Evolutionary conservation across 2,113 vertebrate species (phyloP).

Genomic region (Bucco capensis): DNA sequence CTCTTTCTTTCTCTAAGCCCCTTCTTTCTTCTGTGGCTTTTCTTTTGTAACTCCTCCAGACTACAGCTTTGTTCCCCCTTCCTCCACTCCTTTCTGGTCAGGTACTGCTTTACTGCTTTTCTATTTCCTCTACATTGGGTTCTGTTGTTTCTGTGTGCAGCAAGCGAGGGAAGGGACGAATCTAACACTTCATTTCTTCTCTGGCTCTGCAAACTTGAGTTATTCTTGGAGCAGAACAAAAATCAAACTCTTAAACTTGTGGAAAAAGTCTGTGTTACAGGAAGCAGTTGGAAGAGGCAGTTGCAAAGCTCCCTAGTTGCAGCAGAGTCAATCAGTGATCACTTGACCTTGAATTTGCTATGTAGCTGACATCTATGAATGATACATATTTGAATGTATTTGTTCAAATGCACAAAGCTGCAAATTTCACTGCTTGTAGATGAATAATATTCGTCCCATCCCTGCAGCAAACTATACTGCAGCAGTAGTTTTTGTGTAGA

Average conservation of each 20-base stretch:
- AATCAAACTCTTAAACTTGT: neutral
- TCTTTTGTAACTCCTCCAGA: constrained; percentile 94
- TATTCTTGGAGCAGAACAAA: neutral
- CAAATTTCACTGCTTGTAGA: neutral
- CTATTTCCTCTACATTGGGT: constrained; percentile 67
- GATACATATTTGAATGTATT: neutral
- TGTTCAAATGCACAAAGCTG: neutral
- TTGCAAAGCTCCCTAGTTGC: neutral
- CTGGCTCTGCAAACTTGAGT: neutral
- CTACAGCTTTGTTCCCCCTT: constrained; percentile 98
- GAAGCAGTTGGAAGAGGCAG: neutral
- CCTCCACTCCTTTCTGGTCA: constrained; percentile 99
- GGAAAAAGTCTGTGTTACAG: neutral
- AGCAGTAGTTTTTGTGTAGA: neutral
- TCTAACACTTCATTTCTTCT: neutral
- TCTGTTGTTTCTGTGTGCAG: constrained; percentile 63
- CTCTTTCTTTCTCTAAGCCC: constrained; percentile 84
- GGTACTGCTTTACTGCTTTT: constrained; percentile 86
- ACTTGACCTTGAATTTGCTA: neutral
- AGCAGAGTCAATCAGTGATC: neutral
- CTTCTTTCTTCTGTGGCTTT: constrained; percentile 93
- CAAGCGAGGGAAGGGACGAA: constrained; percentile 64
- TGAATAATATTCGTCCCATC: constrained; percentile 61
- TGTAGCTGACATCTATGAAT: neutral
- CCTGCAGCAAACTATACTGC: constrained; percentile 48